Evolutionary conservation across 2,113 vertebrate genomes (phyloP), one percentile per base, ranked within the genome.

Genomic region (Artemisiospiza belli): DNA sequence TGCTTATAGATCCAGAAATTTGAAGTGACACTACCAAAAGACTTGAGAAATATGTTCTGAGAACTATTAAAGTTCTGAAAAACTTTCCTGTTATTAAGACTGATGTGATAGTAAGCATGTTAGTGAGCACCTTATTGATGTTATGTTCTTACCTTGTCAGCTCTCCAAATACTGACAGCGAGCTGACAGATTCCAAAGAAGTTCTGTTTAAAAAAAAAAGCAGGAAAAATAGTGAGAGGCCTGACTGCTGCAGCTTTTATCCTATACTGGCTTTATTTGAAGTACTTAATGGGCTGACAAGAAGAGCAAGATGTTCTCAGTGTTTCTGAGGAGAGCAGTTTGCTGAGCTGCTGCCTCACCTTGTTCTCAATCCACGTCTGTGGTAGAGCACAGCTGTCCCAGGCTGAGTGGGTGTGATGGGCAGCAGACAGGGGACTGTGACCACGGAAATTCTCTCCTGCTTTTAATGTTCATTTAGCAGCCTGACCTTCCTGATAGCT

Each of bases 41-140:
- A 31, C 31, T 92, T 80, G 35, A 67, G 24, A 85, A 47, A 74
- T 39, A 44, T 8, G 8, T 77, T 55, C 35, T 92, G 78, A 88
- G 92, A 76, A 86, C 62, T 86, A 83, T 33, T 59, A 67, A 70
- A 89, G 35, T 78, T 81, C 19, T 88, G 67, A 85, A 82, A 69
- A 75, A 9, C 21, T 31, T 81, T 47, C 17, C 13, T 70, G 4
- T 25, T 94, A 0, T 74, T 73, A 63, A 51, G 33, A 28, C 51
- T 35, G 67, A 52, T 15, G 15, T 66, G 57, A 37, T 23, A 74
- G 54, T 41, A 76, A 54, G 37, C 30, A 37, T 1, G 0, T 62
- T 55, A 76, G 28, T 39, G 76, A 85, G 47, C 51, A 90, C 51
- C 9, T 35, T 63, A 18, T 11, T 80, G 43, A 33, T 77, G 61